These are phyloP conservation scores for Syrmaticus mikado DNA, from an alignment of 2,113 vertebrate species.

Conservation along the genomic window DNA sequence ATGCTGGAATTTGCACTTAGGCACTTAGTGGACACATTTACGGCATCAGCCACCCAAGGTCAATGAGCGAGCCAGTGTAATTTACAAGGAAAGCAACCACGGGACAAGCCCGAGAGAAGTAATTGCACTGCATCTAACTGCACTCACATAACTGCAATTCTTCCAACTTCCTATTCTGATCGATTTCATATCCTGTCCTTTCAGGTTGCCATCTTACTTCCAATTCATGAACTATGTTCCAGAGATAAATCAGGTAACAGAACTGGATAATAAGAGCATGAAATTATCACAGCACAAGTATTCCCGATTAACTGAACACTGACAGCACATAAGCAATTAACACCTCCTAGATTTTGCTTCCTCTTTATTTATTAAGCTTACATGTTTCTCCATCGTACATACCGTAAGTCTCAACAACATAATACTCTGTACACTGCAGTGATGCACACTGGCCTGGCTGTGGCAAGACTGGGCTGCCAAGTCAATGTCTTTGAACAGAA, in stretches of 20 bases:
- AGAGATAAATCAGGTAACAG: not conserved
- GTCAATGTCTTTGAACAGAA: conserved; percentile 54
- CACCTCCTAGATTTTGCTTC: not conserved
- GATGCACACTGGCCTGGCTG: not conserved
- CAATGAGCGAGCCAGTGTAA: not conserved
- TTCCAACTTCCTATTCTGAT: not conserved
- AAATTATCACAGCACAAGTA: not conserved
- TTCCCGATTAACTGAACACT: not conserved
- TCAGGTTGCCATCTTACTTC: not conserved
- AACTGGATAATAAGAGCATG: not conserved
- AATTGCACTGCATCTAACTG: not conserved
- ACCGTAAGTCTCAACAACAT: not conserved
- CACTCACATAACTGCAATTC: not conserved
- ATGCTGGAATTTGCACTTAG: not conserved
- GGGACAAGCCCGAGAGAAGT: not conserved
- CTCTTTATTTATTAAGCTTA: not conserved
- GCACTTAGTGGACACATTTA: not conserved
- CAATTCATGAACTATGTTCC: not conserved
- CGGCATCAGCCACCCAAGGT: not conserved
- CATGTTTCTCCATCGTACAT: not conserved
- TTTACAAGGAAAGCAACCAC: not conserved
- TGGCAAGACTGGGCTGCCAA: conserved; percentile 16
- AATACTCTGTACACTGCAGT: not conserved
- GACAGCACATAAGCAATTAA: not conserved
- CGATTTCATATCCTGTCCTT: not conserved